These are phyloP conservation scores for Meloidogyne chitwoodi DNA, from an alignment of 1,140 invertebrate genomes.

Conservation along the genomic window DNA sequence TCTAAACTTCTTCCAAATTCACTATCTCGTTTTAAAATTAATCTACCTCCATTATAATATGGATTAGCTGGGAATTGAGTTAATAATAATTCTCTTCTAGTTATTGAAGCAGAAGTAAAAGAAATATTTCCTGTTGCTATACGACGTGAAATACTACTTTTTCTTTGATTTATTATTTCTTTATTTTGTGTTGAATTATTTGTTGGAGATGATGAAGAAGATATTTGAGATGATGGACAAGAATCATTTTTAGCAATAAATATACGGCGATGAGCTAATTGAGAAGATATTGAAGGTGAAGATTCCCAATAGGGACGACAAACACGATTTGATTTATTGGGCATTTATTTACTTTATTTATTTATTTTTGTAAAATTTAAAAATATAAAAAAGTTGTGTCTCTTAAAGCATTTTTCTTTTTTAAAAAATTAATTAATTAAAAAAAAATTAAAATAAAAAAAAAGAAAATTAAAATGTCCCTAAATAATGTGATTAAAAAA, in stretches of 20 bases:
- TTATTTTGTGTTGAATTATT: too few relatives aligned
- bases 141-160: not conserved
- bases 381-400: too few relatives aligned
- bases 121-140: constrained; percentile 10
- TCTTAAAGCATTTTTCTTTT: too few relatives aligned
- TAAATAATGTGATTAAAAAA: too few relatives aligned
- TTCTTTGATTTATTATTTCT: not conserved
- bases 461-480: too few relatives aligned
- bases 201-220: not conserved
- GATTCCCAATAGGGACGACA: not conserved
- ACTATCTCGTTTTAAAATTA: not conserved
- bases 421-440: too few relatives aligned
- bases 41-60: not conserved
- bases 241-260: not conserved
- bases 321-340: not conserved
- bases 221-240: not conserved
- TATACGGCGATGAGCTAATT: not conserved
- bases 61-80: not conserved
- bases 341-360: not conserved
- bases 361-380: too few relatives aligned
- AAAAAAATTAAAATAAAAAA: too few relatives aligned
- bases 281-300: not conserved
- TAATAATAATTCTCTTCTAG: constrained; percentile 7
- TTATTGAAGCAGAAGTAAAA: constrained; percentile 17
- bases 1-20: constrained; percentile 10